Evolutionary conservation across 2,113 vertebrate species (phyloP).

Genomic region (Todiramphus saurophagus): DNA sequence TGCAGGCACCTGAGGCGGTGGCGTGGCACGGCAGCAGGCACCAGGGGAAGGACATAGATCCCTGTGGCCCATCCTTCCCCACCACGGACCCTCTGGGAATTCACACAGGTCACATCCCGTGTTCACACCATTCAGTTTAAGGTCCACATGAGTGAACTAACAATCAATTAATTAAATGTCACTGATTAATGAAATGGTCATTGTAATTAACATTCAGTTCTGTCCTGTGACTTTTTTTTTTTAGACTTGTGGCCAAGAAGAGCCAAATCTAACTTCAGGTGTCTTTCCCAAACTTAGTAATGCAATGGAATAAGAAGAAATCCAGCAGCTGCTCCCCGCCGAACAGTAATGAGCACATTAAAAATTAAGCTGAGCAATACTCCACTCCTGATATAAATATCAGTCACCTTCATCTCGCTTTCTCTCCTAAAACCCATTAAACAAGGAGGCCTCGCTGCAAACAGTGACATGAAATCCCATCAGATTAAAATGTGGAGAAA

Average conservation of each 20-base stretch:
- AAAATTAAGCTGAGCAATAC: conserved; percentile 48
- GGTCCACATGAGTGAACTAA: not conserved
- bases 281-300: not conserved
- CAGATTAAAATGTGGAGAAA: not conserved
- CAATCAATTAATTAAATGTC: not conserved
- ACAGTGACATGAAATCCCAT: not conserved
- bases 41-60: not conserved
- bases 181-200: not conserved
- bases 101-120: not conserved
- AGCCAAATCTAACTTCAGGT: not conserved
- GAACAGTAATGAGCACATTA: conserved; percentile 12
- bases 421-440: not conserved
- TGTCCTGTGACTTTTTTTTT: not conserved
- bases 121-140: not conserved
- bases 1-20: not conserved
- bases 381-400: not conserved
- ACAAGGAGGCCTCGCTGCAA: not conserved
- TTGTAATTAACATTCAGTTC: not conserved
- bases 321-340: not conserved
- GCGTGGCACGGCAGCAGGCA: not conserved
- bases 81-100: not conserved
- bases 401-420: not conserved
- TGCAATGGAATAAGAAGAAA: not conserved
- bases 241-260: not conserved
- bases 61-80: not conserved